A percentile compares a stretch with the other conserved stretches of the same genome.
Evolutionary conservation across 2,888 invertebrate species (phyloP).

Genomic region (Luffia ferchaultella): DNA sequence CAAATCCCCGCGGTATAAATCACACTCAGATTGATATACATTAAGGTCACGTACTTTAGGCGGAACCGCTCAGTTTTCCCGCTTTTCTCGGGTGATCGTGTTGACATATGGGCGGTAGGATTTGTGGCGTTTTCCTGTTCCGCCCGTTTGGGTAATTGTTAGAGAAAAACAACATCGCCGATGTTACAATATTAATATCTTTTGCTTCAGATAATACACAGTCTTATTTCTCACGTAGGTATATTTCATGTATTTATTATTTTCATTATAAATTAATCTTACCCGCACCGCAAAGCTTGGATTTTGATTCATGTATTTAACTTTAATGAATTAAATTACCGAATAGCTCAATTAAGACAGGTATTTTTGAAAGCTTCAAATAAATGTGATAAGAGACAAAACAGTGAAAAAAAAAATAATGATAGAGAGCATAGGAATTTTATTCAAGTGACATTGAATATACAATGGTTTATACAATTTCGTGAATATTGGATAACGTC

Average conservation of each 20-base stretch:
- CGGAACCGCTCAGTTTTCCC: slow-evolving; percentile 51
- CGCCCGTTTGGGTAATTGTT: slow-evolving; percentile 18
- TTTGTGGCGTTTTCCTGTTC: not conserved
- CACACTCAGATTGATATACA: slow-evolving; percentile 60
- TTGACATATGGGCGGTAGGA: slow-evolving; percentile 34
- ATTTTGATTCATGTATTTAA: no score
- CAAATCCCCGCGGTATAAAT: slow-evolving; percentile 60
- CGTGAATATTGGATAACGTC: no score
- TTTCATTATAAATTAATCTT: not conserved
- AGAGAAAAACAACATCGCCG: slow-evolving; percentile 6
- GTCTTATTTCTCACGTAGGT: not conserved
- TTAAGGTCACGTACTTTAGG: slow-evolving; percentile 62
- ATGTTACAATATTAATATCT: not conserved
- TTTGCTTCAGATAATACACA: no score
- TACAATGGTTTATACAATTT: no score
- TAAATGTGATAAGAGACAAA: no score
- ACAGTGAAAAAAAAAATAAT: no score
- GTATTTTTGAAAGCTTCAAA: no score
- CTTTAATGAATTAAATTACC: no score
- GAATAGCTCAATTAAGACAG: no score
- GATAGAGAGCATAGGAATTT: no score
- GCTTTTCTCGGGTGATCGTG: slow-evolving; percentile 21
- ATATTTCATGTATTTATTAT: not conserved
- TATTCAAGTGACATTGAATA: no score
- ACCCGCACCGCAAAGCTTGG: not conserved